Conservation (phyloP, 2,113 vertebrate species). For the Leiothrix lutea region DNA sequence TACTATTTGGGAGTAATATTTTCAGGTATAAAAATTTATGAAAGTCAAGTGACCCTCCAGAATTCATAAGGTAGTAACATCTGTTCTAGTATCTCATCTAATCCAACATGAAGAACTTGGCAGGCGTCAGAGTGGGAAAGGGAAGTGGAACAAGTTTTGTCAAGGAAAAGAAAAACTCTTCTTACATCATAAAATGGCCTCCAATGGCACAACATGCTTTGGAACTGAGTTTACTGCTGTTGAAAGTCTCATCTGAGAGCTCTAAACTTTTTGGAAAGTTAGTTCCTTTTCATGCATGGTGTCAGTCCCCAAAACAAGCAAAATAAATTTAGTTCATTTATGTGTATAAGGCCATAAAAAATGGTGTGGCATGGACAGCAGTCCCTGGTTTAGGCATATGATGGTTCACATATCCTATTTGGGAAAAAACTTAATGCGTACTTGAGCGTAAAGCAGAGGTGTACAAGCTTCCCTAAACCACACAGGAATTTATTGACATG, state of each 20-base stretch:
- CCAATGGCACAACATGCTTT: neutral
- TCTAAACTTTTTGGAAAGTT: neutral
- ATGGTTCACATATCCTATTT: neutral
- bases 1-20: neutral
- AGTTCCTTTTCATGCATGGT: neutral
- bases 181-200: neutral
- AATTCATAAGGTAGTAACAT: neutral
- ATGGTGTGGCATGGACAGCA: neutral
- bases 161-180: neutral
- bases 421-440: neutral
- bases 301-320: neutral
- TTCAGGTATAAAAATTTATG: neutral
- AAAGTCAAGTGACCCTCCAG: neutral
- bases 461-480: neutral
- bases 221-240: neutral
- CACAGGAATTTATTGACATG: neutral
- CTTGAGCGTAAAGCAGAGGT: neutral
- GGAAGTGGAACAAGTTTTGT: neutral
- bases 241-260: neutral
- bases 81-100: neutral
- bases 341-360: fast-evolving
- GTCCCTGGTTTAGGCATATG: neutral
- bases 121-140: fast-evolving
- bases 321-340: neutral
- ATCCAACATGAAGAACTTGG: neutral